These are phyloP conservation scores for Caenorhabditis auriculariae DNA, from an alignment of 2,888 invertebrate species.

Conservation along the genomic window DNA sequence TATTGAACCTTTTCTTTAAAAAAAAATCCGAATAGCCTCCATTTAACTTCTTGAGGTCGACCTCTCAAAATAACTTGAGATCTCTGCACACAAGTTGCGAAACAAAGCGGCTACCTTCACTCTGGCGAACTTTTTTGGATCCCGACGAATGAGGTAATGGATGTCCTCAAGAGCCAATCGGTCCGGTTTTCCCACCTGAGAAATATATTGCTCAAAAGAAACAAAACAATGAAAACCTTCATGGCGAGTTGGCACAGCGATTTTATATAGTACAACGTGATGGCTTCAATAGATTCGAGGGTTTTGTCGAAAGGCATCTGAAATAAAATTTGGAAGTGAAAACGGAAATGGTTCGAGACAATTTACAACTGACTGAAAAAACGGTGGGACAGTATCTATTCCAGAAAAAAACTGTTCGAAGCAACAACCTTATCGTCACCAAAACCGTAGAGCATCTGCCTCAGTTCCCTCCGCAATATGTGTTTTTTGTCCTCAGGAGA, in stretches of 20 bases:
- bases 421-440: slow-evolving; percentile 85
- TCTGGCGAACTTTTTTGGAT: slow-evolving; percentile 91
- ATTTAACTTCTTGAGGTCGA: neutral
- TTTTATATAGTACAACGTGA: slow-evolving; percentile 84
- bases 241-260: slow-evolving; percentile 27
- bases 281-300: slow-evolving; percentile 92
- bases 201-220: no score
- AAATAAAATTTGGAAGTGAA: neutral
- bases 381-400: neutral
- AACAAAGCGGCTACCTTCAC: slow-evolving; percentile 84
- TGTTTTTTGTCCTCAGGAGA: slow-evolving; percentile 41
- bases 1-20: no score
- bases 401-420: neutral
- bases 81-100: slow-evolving; percentile 42
- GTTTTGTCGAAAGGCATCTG: slow-evolving; percentile 88
- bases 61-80: neutral
- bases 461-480: slow-evolving; percentile 72
- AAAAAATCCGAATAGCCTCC: neutral
- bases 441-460: slow-evolving; percentile 99
- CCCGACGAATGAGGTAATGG: slow-evolving; percentile 84
- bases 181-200: slow-evolving; percentile 75
- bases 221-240: no score
- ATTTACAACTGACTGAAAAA: neutral
- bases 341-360: neutral
- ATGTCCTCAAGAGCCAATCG: slow-evolving; percentile 97